Conservation (phyloP, 2,113 vertebrate genomes). For the Bufo bufo region DNA sequence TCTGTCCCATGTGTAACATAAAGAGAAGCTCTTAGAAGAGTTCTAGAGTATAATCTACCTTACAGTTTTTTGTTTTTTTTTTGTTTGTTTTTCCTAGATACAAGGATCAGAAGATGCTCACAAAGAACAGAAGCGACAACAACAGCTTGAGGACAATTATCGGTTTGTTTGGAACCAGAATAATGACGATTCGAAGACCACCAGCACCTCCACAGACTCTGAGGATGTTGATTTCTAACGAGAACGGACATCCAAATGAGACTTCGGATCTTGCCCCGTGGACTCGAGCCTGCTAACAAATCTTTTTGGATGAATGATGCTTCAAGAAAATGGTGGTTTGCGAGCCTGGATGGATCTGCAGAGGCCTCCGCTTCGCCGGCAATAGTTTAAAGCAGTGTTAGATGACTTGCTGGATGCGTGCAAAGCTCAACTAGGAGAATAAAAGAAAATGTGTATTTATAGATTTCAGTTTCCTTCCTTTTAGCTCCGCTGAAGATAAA, state of each 20-base stretch:
- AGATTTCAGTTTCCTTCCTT: not conserved
- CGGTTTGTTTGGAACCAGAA: slow-evolving; percentile 86
- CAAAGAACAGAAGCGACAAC: slow-evolving; percentile 86
- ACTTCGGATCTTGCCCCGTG: not conserved
- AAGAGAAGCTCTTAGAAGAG: no score
- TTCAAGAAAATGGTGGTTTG: not conserved
- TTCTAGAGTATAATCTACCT: not conserved
- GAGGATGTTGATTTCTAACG: slow-evolving; percentile 86
- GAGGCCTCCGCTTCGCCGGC: not conserved
- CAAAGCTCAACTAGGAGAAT: slow-evolving; percentile 7
- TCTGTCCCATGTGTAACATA: no score
- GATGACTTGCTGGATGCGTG: slow-evolving; percentile 10
- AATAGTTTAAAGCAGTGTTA: slow-evolving; percentile 28
- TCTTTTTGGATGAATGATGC: not conserved
- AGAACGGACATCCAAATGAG: not conserved
- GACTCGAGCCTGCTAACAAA: slow-evolving; percentile 34
- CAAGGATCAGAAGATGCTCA: slow-evolving; percentile 88
- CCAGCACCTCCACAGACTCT: slow-evolving; percentile 75
- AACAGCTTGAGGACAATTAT: slow-evolving; percentile 89
- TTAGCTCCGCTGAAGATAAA: not conserved
- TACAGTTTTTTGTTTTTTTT: no score
- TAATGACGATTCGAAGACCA: slow-evolving; percentile 70
- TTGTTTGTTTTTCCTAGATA: slow-evolving; percentile 69
- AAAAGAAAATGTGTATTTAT: not conserved
- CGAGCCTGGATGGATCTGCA: slow-evolving; percentile 10